Evolutionary conservation across 2,888 invertebrate species (phyloP), one percentile per base, ranked within the genome.

Genomic region (Cynaeus angustus): DNA sequence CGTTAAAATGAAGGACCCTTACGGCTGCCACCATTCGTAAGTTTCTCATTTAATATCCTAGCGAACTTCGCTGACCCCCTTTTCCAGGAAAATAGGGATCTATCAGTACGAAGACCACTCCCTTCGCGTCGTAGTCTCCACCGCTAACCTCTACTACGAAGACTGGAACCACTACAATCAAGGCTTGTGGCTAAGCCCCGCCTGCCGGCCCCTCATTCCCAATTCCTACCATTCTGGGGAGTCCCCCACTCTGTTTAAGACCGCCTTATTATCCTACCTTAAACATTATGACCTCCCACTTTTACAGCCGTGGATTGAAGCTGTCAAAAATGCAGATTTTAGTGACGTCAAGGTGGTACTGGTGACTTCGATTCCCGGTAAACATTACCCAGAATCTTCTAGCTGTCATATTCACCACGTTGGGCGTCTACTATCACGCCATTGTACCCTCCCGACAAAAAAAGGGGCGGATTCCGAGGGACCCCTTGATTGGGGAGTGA

Each of bases 151-250:
- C 2, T 94, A 97, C 75, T 88, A 91, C 16, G 92, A 93, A 72
- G 98, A 99, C 84, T 99, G 98, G 98, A 91, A 94, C 79, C 94
- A 97, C 83, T 91, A 97, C 77, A 96, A 97, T 0, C 98, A 99
- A 85, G 97, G 97, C 90, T 85, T 97, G 7, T 98, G 98, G 98
- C 88, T 98, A 28, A 96, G 97, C 81, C 96, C 96, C 0, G 82
- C 88, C 30, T 92, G 96, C 76, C 91, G 93, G 0, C 87, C 86
- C 43, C 80, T 95, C 53, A 87, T 90, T 0, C 85, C 86, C 71
- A 84, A 85, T 0, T 82, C 85, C 65, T 86, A 86, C 10, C 85
- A 86, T 0, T 83, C 82, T 3, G 96, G 95, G 0, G 97, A 97
- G 70, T 95, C 96, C 14, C 88, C 89, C 0, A 98, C 98, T 0